Conservation (phyloP, 2,113 vertebrate species). For the Pollimyrus isidori region DNA sequence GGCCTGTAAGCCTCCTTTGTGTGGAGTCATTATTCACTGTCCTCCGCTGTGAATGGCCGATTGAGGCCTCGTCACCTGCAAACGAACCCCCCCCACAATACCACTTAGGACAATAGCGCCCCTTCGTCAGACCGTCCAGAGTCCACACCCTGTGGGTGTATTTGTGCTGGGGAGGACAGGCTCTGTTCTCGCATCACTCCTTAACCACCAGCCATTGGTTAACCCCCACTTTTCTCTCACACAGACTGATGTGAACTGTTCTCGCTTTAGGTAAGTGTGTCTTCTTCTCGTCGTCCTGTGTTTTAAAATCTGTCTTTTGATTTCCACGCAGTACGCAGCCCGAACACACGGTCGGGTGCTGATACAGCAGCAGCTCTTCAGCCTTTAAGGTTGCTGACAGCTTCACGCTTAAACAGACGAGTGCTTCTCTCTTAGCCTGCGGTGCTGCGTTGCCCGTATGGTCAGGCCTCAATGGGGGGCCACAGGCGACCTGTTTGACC, state of each 20-base stretch:
- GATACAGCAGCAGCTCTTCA: neutral
- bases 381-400: neutral
- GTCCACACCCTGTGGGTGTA: neutral
- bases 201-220: neutral
- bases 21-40: conserved; percentile 14
- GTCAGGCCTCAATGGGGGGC: neutral
- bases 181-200: neutral
- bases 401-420: neutral
- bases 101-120: neutral
- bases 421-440: neutral
- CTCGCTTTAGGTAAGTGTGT: neutral
- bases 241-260: neutral
- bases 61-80: conserved; percentile 7
- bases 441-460: neutral
- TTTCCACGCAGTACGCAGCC: neutral
- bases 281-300: neutral
- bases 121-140: neutral
- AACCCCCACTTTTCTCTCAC: neutral
- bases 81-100: neutral
- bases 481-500: neutral
- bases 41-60: conserved; percentile 12
- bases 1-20: conserved; percentile 9
- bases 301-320: neutral
- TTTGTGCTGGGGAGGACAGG: neutral
- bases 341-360: neutral